A percentile compares a stretch with the other conserved stretches of the same genome.
phyloP scores from a whole-genome alignment of 2,888 invertebrate species.

The Brassicogethes aeneus region DNA sequence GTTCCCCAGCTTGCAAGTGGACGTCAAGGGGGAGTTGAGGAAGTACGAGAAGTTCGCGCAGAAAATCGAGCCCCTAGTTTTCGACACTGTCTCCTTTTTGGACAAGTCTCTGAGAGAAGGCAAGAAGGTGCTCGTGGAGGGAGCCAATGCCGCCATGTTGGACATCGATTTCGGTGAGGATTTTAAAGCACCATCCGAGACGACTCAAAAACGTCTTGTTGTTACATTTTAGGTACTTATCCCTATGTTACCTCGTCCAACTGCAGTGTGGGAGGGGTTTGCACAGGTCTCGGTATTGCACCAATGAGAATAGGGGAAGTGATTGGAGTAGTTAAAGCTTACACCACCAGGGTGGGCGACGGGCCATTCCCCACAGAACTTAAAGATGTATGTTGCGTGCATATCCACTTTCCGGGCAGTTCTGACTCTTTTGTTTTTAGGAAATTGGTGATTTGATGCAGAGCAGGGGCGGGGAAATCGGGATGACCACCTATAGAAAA shows the following conservation, averaged over 20 bases:
- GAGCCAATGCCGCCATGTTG: conserved; percentile 97
- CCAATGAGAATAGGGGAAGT: conserved; percentile 85
- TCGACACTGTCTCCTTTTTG: conserved; percentile 84
- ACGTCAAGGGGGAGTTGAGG: conserved; percentile 70
- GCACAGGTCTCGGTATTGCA: conserved; percentile 91
- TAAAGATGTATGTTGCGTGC: conserved; percentile 58
- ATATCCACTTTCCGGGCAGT: neutral
- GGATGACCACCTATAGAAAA: conserved; percentile 90
- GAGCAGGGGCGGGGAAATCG: conserved; percentile 72
- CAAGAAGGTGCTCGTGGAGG: conserved; percentile 86
- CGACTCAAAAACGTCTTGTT: too few species aligned
- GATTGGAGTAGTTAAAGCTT: conserved; percentile 95
- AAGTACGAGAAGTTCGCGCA: conserved; percentile 62
- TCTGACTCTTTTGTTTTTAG: conserved; percentile 38
- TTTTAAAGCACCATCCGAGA: too few species aligned
- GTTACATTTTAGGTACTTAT: conserved; percentile 67
- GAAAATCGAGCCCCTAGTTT: conserved; percentile 73
- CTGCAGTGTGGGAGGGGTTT: conserved; percentile 97
- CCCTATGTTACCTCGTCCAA: conserved; percentile 99
- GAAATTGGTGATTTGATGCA: conserved; percentile 72
- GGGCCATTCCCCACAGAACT: conserved; percentile 98
- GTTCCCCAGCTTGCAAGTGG: conserved; percentile 74
- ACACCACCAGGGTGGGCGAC: conserved; percentile 95
- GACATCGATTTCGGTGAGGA: conserved; percentile 96
- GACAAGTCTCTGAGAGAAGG: conserved; percentile 66